Conservation (phyloP, 2,113 vertebrate genomes). For the Pluvialis apricaria region DNA sequence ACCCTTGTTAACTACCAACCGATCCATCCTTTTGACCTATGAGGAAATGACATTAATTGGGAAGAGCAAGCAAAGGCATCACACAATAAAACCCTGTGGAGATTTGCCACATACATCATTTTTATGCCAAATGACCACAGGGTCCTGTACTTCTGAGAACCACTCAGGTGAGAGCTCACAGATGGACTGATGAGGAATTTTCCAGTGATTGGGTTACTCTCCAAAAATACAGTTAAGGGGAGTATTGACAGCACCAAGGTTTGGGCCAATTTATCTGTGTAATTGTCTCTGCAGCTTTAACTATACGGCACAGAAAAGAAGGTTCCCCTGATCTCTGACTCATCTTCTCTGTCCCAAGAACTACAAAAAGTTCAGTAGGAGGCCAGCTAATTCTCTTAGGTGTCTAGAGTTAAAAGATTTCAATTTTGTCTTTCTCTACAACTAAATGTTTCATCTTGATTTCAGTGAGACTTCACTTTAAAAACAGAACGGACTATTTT, state of each 20-base stretch:
- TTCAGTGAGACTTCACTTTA: background rate
- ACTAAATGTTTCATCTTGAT: background rate
- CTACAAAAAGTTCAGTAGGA: background rate
- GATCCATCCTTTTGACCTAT: background rate
- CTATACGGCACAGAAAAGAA: background rate
- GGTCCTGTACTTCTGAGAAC: background rate
- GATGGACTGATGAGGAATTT: slow-evolving; percentile 12
- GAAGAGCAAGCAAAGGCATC: background rate
- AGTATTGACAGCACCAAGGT: background rate
- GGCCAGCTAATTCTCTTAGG: background rate
- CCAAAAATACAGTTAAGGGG: background rate
- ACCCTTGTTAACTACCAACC: background rate
- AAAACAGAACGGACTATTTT: background rate
- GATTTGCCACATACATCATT: background rate
- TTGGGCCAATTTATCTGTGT: background rate
- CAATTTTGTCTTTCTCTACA: background rate
- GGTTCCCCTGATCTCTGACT: background rate
- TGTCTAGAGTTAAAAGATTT: background rate
- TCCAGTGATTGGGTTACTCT: background rate
- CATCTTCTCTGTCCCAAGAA: background rate
- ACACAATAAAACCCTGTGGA: background rate
- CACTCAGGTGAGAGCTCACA: background rate
- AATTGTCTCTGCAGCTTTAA: background rate
- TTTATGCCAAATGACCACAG: background rate
- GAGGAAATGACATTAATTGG: background rate